Conservation (phyloP, 2,888 invertebrate genomes). For the Philereme vetulata region DNA sequence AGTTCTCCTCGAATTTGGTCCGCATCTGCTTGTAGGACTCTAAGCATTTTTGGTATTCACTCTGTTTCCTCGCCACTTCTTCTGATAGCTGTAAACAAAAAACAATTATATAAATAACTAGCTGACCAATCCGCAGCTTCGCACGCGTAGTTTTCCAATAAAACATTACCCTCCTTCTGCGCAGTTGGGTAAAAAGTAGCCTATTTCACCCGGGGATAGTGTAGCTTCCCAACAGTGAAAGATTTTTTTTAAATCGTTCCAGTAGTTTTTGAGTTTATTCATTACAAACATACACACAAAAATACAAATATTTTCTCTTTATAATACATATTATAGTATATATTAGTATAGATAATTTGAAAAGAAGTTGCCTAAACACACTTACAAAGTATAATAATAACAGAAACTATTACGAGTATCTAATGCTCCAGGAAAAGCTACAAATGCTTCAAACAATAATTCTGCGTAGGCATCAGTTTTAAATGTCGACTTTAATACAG, state of each 20-base stretch:
- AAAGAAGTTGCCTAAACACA: neutral
- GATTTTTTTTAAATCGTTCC: no score
- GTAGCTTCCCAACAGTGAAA: no score
- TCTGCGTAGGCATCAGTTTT: conserved; percentile 18
- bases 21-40: conserved; percentile 95
- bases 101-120: conserved; percentile 24
- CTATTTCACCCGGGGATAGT: no score
- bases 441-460: conserved; percentile 10
- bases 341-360: no score
- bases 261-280: no score
- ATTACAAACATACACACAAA: no score
- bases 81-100: conserved; percentile 90
- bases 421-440: conserved; percentile 4
- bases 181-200: no score
- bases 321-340: no score
- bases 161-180: no score
- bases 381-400: conserved; percentile 46
- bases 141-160: no score
- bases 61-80: conserved; percentile 93
- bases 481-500: conserved; percentile 16
- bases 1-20: conserved; percentile 96
- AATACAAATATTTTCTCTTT: no score
- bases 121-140: no score
- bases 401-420: conserved; percentile 5
- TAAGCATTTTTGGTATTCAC: conserved; percentile 95